Evolutionary conservation across 2,888 invertebrate species (phyloP).

Genomic region (Tinea pellionella): DNA sequence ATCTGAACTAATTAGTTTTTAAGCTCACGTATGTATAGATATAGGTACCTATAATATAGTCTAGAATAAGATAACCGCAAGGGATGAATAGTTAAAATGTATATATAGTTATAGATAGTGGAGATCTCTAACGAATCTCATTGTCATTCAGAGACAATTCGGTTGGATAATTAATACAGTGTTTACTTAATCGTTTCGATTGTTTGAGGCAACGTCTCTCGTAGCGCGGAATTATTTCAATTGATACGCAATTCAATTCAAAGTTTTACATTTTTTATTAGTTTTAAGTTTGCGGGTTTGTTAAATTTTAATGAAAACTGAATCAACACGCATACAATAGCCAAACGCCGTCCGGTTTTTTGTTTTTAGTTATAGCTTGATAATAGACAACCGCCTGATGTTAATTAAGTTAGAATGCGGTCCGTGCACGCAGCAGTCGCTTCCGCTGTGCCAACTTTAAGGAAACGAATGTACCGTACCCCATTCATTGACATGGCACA

Average conservation of each 20-base stretch:
- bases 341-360: no score
- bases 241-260: not conserved
- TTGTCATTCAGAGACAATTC: not conserved
- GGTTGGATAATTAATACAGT: constrained; percentile 1
- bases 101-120: not conserved
- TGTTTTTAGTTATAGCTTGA: no score
- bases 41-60: no score
- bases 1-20: no score
- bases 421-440: no score
- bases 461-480: no score
- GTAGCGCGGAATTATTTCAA: not conserved
- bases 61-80: not conserved
- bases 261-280: not conserved
- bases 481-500: no score
- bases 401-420: no score
- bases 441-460: no score
- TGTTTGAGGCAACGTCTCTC: not conserved
- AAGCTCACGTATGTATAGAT: no score
- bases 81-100: not conserved
- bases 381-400: no score
- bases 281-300: not conserved
- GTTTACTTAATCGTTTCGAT: constrained; percentile 1
- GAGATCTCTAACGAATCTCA: not conserved
- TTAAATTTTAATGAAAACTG: not conserved
- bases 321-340: no score